A percentile compares a stretch with the other conserved stretches of the same genome.
These are phyloP conservation scores for Microchirus variegatus DNA, from an alignment of 2,797 vertebrate genomes.

Conservation along the genomic window DNA sequence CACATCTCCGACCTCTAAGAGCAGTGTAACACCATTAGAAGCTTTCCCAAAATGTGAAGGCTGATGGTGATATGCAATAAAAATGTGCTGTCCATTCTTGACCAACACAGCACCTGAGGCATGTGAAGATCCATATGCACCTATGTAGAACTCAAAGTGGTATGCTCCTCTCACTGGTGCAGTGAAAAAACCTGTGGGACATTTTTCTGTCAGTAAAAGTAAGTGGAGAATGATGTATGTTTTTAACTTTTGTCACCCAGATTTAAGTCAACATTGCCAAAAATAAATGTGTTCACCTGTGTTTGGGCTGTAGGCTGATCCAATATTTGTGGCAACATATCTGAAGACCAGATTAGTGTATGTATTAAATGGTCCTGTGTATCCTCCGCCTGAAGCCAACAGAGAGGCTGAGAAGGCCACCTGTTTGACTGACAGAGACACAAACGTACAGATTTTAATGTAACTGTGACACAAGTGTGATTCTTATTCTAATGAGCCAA, in stretches of 20 bases:
- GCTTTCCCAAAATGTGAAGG: rapidly evolving
- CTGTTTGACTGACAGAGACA: slow-evolving; percentile 24
- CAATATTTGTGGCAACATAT: slow-evolving; percentile 33
- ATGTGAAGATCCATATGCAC: neutral
- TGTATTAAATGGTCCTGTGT: slow-evolving; percentile 22
- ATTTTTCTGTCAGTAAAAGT: slow-evolving; percentile 1
- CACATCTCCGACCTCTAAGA: slow-evolving; percentile 58
- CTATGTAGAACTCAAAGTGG: slow-evolving; percentile 39
- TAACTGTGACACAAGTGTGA: no score
- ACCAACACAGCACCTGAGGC: neutral
- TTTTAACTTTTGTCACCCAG: no score
- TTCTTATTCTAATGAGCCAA: no score
- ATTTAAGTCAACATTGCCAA: no score
- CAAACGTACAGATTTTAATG: no score
- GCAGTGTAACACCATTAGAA: slow-evolving; percentile 42
- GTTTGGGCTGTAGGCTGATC: slow-evolving; percentile 47
- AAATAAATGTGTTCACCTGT: slow-evolving; percentile 26
- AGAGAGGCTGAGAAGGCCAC: slow-evolving; percentile 56
- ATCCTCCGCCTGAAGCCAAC: neutral
- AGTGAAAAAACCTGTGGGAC: slow-evolving; percentile 45
- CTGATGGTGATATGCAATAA: slow-evolving; percentile 24
- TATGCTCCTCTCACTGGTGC: slow-evolving; percentile 58
- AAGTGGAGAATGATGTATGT: no score
- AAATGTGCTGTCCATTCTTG: slow-evolving; percentile 38
- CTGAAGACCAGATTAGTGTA: slow-evolving; percentile 17